Conservation (phyloP, 37 sponge, comb jelly and placozoan species). For the Diacarnus erythraeanus region DNA sequence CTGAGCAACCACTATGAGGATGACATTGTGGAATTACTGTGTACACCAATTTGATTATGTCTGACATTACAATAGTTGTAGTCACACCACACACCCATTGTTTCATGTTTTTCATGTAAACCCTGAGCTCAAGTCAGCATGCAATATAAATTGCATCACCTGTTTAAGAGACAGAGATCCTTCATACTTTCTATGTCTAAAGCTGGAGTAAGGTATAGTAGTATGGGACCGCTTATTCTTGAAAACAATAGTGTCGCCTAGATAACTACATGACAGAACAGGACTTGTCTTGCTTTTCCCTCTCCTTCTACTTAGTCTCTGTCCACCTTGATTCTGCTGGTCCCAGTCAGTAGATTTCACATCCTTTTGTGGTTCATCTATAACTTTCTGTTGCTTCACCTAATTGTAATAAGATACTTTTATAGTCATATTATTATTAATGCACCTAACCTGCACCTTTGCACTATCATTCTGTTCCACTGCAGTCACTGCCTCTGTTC, state of each 20-base stretch:
- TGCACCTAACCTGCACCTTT: neutral
- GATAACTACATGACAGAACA: slow-evolving; percentile 1
- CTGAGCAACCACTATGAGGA: no score
- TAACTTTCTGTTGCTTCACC: neutral
- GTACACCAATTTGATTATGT: no score
- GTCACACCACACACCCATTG: no score
- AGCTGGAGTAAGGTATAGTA: neutral
- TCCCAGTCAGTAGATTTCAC: slow-evolving; percentile 4
- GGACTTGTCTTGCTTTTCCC: neutral
- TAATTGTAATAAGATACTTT: neutral
- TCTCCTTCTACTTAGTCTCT: neutral
- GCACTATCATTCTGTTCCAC: slow-evolving; percentile 7
- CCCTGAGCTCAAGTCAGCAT: no score
- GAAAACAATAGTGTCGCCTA: slow-evolving; percentile 1
- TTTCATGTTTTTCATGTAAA: no score
- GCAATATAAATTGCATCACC: no score
- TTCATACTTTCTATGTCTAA: neutral
- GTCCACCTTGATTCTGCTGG: neutral
- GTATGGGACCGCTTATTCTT: neutral
- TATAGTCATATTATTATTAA: neutral
- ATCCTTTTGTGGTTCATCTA: neutral
- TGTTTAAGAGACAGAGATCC: no score
- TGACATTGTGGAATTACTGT: no score
- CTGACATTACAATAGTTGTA: no score
- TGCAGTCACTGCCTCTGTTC: neutral